Evolutionary conservation across 2,888 invertebrate genomes (phyloP).

Genomic region (Lordiphosa fenestrarum): DNA sequence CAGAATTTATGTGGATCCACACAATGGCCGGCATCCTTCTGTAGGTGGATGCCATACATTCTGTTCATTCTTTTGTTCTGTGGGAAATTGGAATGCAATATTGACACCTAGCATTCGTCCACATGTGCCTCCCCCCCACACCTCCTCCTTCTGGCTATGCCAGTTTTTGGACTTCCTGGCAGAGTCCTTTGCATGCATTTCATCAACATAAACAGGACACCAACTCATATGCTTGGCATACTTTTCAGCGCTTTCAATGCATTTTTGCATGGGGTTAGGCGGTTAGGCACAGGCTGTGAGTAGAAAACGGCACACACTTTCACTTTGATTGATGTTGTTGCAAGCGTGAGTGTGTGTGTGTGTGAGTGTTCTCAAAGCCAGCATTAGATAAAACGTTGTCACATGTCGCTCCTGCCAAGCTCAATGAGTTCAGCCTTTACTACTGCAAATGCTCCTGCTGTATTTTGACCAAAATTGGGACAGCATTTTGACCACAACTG

Average conservation of each 20-base stretch:
- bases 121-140: not conserved
- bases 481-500: constrained; percentile 51
- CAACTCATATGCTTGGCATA: constrained; percentile 52
- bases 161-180: not conserved
- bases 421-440: constrained; percentile 33
- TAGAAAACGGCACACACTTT: constrained; percentile 43
- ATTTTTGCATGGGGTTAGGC: constrained; percentile 42
- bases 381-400: constrained; percentile 32
- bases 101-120: constrained; percentile 7
- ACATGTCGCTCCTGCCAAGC: constrained; percentile 38
- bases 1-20: constrained; percentile 33
- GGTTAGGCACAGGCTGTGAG: constrained; percentile 1
- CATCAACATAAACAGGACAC: constrained; percentile 49
- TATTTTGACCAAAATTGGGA: constrained; percentile 39
- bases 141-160: not conserved
- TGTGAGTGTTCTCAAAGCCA: constrained; percentile 33
- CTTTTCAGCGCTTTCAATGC: constrained; percentile 60
- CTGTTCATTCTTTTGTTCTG: constrained; percentile 3
- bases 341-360: constrained; percentile 28
- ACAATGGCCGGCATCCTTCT: constrained; percentile 2
- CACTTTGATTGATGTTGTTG: constrained; percentile 64
- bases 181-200: constrained; percentile 35
- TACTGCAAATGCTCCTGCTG: not conserved
- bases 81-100: constrained; percentile 58
- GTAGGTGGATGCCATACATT: constrained; percentile 1